phyloP scores from a whole-genome alignment of 1,140 invertebrate genomes.

The Monomorium pharaonis region DNA sequence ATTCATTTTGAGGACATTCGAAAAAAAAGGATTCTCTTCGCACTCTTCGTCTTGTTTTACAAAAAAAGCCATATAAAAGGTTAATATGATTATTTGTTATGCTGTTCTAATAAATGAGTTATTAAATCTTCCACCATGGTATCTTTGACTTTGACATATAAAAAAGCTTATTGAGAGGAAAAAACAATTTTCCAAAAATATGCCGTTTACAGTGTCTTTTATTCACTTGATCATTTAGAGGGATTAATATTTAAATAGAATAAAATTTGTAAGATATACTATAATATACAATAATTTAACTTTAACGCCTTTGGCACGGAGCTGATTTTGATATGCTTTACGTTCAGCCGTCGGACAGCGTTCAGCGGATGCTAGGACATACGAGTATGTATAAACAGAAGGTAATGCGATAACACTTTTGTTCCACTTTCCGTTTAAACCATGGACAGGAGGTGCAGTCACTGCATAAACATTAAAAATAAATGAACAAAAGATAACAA shows the following conservation, averaged over 20 bases:
- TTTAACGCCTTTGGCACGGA: no score
- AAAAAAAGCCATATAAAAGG: neutral
- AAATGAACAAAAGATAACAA: no score
- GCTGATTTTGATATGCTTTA: no score
- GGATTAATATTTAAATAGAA: conserved; percentile 6
- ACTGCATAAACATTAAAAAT: no score
- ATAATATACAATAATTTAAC: no score
- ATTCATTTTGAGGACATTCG: neutral
- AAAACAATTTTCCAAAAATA: neutral
- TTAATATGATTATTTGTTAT: neutral
- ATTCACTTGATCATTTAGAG: neutral
- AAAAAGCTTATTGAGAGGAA: neutral
- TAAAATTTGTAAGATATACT: no score
- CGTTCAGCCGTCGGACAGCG: no score
- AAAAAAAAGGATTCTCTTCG: neutral
- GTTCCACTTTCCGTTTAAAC: no score
- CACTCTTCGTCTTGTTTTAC: neutral
- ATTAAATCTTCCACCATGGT: neutral
- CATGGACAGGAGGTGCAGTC: no score
- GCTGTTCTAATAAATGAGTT: neutral
- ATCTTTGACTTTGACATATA: neutral
- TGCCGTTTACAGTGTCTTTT: neutral
- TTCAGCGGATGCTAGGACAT: no score
- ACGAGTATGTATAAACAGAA: no score
- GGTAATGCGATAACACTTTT: no score